Evolutionary conservation across 2,797 vertebrate genomes (phyloP), one percentile per base, ranked within the genome.

Genomic region (Parauchenoglanis ngamensis): DNA sequence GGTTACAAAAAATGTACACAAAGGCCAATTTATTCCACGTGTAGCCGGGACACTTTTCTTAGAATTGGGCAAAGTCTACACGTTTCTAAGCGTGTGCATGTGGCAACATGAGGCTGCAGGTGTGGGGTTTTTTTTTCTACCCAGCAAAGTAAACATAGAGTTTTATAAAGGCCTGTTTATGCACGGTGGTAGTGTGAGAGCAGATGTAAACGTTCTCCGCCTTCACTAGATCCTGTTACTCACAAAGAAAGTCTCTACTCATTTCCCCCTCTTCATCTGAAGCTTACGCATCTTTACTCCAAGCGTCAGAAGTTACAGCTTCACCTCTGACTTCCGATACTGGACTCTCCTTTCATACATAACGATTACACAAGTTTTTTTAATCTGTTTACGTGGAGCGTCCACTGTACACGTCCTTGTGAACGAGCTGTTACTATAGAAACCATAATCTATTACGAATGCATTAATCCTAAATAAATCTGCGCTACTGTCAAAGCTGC

Each of bases 121-220:
- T 28, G 52, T 46, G 17, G 13, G 0, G 2, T 56, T 17, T 56
- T 23, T 59, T 23, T 61, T 68, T 68, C 46, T 28, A 54, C 75
- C 46, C 49, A 19, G 83, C 28, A 67, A 56, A 61, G 72, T 78
- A 85, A 85, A 78, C 59, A 85, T 19, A 56, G 23, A 28, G 2
- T 13, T 17, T 17, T 79, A 49, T 59, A 79, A 87, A 87, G 75
- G 15, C 5, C 23, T 76, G 1, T 83, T 85, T 68, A 25, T 76
- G 21, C 44, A 75, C 56, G 67, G 84, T 85, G 79, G 44, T 86
- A 23, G 49, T 56, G 52, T 78, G 52, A 78, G 49, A 11, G 35
- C n/a, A 1, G 70, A 63, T 88, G 82, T 52, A 61, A 63, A 63
- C 44, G 54, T 23, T 17, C 28, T 56, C 87, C 67, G 6, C 46